phyloP scores from a whole-genome alignment of 2,797 vertebrate genomes.

The Sarcophilus harrisii region DNA sequence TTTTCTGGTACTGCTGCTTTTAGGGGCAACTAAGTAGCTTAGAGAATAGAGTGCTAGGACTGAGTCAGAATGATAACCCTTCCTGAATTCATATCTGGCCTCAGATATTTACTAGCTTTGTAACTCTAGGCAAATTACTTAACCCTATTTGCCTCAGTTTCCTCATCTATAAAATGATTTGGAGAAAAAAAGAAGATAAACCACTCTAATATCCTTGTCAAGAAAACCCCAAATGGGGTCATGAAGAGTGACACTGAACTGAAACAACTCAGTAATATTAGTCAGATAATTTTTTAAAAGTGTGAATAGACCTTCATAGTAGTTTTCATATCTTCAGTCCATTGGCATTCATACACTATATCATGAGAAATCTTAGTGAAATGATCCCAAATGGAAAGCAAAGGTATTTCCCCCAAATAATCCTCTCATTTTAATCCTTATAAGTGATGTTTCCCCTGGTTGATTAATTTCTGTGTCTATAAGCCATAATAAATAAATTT shows the following conservation, averaged over 20 bases:
- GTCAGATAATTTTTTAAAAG: background rate
- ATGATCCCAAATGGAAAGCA: background rate
- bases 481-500: conserved; percentile 45
- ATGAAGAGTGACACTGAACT: background rate
- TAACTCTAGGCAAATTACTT: background rate
- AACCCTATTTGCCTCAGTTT: background rate
- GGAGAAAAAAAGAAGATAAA: background rate
- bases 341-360: background rate
- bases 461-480: conserved; percentile 13
- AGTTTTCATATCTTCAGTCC: background rate
- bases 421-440: background rate
- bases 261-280: too few relatives aligned
- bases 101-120: background rate
- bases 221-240: background rate
- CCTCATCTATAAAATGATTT: background rate
- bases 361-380: background rate
- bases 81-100: background rate
- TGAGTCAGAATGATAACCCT: background rate
- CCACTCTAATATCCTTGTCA: background rate
- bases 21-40: background rate
- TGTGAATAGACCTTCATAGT: too few relatives aligned
- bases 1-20: background rate
- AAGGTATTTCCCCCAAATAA: background rate
- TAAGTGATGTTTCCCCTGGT: background rate
- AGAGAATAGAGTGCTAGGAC: too few relatives aligned